Evolutionary conservation across 1,140 invertebrate genomes (phyloP), one percentile per base, ranked within the genome.

Genomic region (Leptinotarsa defecta): DNA sequence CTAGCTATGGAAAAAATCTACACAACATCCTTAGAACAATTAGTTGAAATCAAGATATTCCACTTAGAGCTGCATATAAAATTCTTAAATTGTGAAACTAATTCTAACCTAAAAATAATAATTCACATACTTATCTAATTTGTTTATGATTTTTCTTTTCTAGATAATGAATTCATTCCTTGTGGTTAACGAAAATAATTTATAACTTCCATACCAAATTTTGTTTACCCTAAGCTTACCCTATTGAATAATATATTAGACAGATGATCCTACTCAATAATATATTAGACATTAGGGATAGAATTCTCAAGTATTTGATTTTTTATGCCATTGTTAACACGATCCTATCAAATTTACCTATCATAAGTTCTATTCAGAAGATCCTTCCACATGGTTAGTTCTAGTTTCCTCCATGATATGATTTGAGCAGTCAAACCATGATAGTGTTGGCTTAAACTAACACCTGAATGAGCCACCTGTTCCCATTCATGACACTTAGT

Each of bases 401-500:
- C 98, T 3, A 98, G 83, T 85, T 95, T 94, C 72, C 97, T 90
- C 97, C 97, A 99, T 34, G 91, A 88, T 64, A 98, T 92, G 63
- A 99, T 94, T 79, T 95, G 91, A 73, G 92, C 87, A 3, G 93
- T 94, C 1, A 99, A 86, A 62, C 89, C 87, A 20, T 90, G 84
- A 13, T 94, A 89, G 74, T 94, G 87, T 0, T 91, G 88, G 0
- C 90, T 87, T 81, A 99, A 85, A 74, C 94, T 96, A 48, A 98
- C 95, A 3, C 92, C 92, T 77, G 89, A 91, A 79, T 96, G 94
- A 0, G 97, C 96, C 82, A 95, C 94, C 80, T 92, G 91, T 85
- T 98, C 95, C 97, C 97, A 99, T 78, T 96, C 92, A 77, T 96
- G 89, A 62, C 94, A 88, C 78, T 96, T 95, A 19, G 91, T 90